These are phyloP conservation scores for Xenotilapia flavipinnis DNA, from an alignment of 2,113 vertebrate species.

Conservation along the genomic window DNA sequence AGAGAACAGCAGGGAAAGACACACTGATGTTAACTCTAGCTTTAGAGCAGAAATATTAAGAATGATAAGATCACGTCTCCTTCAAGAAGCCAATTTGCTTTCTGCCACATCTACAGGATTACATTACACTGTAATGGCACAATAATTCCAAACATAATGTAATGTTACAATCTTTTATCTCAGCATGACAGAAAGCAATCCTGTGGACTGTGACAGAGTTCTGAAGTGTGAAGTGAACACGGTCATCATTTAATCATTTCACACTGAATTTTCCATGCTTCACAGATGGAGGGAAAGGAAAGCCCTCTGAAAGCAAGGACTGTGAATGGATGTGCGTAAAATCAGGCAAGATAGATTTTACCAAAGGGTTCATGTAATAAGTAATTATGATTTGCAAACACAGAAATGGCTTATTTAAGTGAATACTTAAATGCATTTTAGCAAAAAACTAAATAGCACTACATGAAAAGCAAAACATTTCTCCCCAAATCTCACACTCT, in stretches of 20 bases:
- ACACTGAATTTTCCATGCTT: neutral
- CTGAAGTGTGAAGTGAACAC: neutral
- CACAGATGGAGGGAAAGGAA: neutral
- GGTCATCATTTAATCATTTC: neutral
- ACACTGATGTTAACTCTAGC: neutral
- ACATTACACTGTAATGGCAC: neutral
- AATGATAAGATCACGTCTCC: neutral
- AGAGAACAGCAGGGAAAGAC: neutral
- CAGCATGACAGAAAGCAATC: constrained; percentile 11
- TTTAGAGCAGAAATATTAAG: constrained; percentile 2
- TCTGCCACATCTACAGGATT: neutral
- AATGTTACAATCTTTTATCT: constrained; percentile 17
- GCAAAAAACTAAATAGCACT: neutral
- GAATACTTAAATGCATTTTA: neutral
- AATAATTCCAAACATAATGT: neutral
- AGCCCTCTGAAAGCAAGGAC: neutral
- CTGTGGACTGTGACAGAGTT: neutral
- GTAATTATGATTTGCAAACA: neutral
- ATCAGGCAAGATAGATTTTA: neutral
- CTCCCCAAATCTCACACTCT: neutral
- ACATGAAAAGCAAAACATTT: neutral
- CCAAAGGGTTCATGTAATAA: neutral
- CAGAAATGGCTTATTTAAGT: neutral
- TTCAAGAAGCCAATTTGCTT: constrained; percentile 18
- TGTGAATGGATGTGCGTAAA: neutral